phyloP scores from a whole-genome alignment of 2,113 vertebrate genomes.

The Anoura caudifer region DNA sequence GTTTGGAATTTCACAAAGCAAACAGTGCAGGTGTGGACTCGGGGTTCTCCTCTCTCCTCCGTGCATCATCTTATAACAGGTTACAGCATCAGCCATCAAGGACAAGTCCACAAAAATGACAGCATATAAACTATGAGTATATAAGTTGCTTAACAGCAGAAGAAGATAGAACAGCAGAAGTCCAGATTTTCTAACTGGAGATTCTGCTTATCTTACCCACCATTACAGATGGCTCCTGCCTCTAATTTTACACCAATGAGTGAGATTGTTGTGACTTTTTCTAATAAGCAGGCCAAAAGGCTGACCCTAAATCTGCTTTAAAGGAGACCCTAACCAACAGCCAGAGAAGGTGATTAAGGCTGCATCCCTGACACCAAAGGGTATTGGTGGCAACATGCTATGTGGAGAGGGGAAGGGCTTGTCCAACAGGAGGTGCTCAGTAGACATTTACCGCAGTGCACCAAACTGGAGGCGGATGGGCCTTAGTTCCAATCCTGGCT shows the following conservation, averaged over 20 bases:
- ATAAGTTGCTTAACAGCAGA: neutral
- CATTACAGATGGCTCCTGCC: neutral
- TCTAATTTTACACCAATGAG: neutral
- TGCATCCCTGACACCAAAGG: neutral
- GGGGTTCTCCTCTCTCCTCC: neutral
- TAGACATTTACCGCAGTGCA: neutral
- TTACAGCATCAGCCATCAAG: neutral
- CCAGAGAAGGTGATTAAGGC: neutral
- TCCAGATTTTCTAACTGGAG: neutral
- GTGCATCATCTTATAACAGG: neutral
- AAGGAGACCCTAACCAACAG: neutral
- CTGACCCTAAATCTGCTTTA: neutral
- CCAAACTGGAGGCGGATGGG: neutral
- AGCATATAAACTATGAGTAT: neutral
- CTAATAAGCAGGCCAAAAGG: neutral
- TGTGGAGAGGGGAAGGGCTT: neutral
- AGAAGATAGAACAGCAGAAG: neutral
- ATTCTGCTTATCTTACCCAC: neutral
- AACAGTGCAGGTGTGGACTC: conserved; percentile 32
- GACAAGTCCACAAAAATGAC: neutral
- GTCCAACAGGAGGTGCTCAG: too few relatives aligned
- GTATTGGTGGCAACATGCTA: neutral
- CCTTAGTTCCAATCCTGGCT: neutral
- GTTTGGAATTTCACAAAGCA: conserved; percentile 67
- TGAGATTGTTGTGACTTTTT: neutral